These are phyloP conservation scores for Haemorhous mexicanus DNA, from an alignment of 2,113 vertebrate genomes.

Conservation along the genomic window DNA sequence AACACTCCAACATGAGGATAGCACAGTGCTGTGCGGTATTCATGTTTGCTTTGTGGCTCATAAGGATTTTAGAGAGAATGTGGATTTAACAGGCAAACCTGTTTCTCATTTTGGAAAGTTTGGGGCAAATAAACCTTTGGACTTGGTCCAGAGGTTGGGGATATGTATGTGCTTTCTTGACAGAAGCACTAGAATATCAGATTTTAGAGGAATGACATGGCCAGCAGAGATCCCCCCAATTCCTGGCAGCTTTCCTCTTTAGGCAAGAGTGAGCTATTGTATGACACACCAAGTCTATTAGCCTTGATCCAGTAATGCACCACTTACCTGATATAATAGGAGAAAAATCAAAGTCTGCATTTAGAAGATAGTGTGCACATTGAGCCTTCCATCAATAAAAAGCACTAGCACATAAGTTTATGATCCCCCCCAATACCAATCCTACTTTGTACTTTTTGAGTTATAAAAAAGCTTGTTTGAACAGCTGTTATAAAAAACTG, in stretches of 20 bases:
- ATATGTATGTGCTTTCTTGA: background rate
- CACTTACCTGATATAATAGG: background rate
- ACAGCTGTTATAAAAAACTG: background rate
- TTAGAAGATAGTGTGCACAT: background rate
- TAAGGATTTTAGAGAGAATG: background rate
- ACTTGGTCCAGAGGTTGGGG: background rate
- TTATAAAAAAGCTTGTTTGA: background rate
- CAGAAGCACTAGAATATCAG: background rate
- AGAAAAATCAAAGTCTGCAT: background rate
- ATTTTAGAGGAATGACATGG: background rate
- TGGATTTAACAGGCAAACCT: background rate
- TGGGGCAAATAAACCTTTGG: background rate
- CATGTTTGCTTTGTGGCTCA: background rate
- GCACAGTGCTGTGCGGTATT: accelerated
- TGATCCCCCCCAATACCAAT: background rate
- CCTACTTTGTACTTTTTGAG: background rate
- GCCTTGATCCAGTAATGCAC: background rate
- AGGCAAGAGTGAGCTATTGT: background rate
- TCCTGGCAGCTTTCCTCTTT: background rate
- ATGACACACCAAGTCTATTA: background rate
- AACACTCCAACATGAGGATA: accelerated
- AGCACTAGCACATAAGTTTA: background rate
- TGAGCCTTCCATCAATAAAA: background rate
- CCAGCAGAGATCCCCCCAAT: background rate
- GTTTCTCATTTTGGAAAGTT: background rate